Percentiles rank a stretch among this genome's conserved stretches.
These are phyloP conservation scores for Listrodromus nycthemerus DNA, from an alignment of 2,888 invertebrate species.

Conservation along the genomic window DNA sequence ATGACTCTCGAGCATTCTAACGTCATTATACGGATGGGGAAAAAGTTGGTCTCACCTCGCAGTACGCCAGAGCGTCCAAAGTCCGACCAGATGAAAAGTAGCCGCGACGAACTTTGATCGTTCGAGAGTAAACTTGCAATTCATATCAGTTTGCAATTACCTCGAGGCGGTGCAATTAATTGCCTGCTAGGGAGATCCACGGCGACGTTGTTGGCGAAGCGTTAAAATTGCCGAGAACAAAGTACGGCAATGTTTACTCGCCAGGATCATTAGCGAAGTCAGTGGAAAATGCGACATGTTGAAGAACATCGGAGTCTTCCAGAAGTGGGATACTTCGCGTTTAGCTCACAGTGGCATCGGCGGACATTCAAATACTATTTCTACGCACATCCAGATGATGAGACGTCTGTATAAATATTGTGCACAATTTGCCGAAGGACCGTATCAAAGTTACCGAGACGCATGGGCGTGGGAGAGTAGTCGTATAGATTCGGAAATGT, in stretches of 20 bases:
- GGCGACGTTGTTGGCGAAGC: not conserved
- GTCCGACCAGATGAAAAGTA: slow-evolving; percentile 10
- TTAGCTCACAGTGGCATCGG: not conserved
- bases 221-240: not conserved
- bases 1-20: slow-evolving; percentile 23
- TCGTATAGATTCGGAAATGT: not conserved
- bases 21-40: slow-evolving; percentile 30
- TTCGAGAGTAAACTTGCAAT: not conserved
- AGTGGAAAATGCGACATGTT: not conserved
- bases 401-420: not conserved
- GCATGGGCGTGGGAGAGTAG: not conserved
- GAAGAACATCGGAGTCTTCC: not conserved
- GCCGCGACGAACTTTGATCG: slow-evolving; percentile 9
- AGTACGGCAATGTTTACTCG: not conserved
- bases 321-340: not conserved
- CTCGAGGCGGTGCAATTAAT: not conserved
- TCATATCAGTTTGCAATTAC: slow-evolving; percentile 12
- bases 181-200: not conserved
- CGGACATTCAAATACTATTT: not conserved
- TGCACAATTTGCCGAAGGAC: not conserved
- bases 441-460: not conserved
- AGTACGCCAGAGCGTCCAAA: not conserved
- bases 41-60: slow-evolving; percentile 22
- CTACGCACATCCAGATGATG: not conserved
- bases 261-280: not conserved